Evolutionary conservation across 2,113 vertebrate genomes (phyloP).

Genomic region (Cryptomyrus ogoouensis): DNA sequence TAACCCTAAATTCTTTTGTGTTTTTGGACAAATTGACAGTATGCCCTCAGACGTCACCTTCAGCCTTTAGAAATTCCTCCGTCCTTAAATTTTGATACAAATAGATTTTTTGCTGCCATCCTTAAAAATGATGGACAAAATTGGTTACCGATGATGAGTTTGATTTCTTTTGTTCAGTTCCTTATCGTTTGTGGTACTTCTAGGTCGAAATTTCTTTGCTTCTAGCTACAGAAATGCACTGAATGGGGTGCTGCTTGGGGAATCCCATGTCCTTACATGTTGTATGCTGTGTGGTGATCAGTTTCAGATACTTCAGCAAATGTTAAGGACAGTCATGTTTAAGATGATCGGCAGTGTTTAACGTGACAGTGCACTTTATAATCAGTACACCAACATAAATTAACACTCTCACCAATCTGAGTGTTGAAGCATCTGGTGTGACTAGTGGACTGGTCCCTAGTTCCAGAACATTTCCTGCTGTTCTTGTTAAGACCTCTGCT

Average conservation of each 20-base stretch:
- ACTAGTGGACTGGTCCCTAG: neutral
- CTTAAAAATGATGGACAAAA: neutral
- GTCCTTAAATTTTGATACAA: neutral
- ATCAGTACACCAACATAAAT: neutral
- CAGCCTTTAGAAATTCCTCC: neutral
- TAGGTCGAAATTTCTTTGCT: neutral
- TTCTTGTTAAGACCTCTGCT: conserved; percentile 22
- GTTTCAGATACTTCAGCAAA: neutral
- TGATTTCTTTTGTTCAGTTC: neutral
- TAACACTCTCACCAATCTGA: neutral
- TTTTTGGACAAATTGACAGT: neutral
- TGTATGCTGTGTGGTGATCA: neutral
- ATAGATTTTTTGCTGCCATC: neutral
- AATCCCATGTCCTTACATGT: neutral
- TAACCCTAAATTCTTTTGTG: neutral
- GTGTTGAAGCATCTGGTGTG: neutral
- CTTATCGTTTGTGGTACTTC: neutral
- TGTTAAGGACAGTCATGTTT: neutral
- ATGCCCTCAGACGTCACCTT: neutral
- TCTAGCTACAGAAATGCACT: neutral
- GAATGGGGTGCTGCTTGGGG: neutral
- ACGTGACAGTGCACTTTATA: neutral
- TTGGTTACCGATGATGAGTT: neutral
- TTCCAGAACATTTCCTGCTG: conserved; percentile 21
- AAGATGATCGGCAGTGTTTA: neutral